phyloP scores from a whole-genome alignment of 2,797 vertebrate species.

The Rousettus madagascariensis region DNA sequence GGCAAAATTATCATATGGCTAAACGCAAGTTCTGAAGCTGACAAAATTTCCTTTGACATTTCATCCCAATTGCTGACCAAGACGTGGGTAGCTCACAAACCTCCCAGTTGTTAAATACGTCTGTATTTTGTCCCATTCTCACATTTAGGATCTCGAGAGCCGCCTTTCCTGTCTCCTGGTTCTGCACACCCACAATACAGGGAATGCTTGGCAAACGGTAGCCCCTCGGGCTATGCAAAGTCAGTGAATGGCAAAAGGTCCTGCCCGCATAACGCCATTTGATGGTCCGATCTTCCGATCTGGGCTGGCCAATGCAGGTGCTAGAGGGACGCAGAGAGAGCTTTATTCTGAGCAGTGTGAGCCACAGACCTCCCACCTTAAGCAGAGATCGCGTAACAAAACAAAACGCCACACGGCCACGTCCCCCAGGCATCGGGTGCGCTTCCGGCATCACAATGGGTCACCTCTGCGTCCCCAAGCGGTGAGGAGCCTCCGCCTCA shows the following conservation, averaged over 20 bases:
- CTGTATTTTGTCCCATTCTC: not conserved
- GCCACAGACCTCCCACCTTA: not conserved
- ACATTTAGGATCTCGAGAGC: not conserved
- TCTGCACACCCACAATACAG: not conserved
- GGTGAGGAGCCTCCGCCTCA: not conserved
- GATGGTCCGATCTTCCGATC: no score
- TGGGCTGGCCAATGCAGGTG: not conserved
- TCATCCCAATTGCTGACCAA: not conserved
- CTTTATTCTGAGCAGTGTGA: not conserved
- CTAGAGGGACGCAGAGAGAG: not conserved
- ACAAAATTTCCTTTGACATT: not conserved
- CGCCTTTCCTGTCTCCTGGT: not conserved
- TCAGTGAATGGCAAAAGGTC: not conserved
- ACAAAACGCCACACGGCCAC: no score
- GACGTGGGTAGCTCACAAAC: not conserved
- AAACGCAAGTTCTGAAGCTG: not conserved
- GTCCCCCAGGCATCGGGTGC: not conserved
- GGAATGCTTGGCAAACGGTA: not conserved
- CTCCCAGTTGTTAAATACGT: not conserved
- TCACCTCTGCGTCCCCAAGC: not conserved
- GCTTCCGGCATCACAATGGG: not conserved
- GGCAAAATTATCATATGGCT: not conserved
- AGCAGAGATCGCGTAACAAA: not conserved
- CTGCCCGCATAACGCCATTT: not conserved
- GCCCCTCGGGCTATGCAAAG: not conserved